These are phyloP conservation scores for Maccullochella peelii DNA, from an alignment of 2,113 vertebrate species.

Conservation along the genomic window DNA sequence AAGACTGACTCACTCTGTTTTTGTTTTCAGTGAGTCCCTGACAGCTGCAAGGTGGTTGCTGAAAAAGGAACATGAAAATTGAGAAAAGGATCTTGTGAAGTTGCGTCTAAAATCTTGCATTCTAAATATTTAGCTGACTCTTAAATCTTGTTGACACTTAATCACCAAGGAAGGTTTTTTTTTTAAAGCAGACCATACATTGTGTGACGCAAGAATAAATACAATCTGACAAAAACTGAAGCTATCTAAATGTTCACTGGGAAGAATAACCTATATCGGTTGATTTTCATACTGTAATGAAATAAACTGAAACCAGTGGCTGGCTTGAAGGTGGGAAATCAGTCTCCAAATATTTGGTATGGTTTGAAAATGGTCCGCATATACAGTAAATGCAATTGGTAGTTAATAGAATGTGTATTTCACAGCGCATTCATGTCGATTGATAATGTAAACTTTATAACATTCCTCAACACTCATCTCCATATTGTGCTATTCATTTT, in stretches of 20 bases:
- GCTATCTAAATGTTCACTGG: not conserved
- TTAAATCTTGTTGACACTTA: not conserved
- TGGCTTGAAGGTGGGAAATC: not conserved
- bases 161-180: not conserved
- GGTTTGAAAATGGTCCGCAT: not conserved
- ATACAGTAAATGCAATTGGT: not conserved
- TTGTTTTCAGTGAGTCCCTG: not conserved
- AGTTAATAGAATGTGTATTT: not conserved
- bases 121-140: not conserved
- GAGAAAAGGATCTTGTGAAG: slow-evolving; percentile 4
- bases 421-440: not conserved
- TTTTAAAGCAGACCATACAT: not conserved
- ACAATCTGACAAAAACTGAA: not conserved
- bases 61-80: not conserved
- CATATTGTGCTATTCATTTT: not conserved
- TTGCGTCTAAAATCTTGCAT: not conserved
- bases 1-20: not conserved
- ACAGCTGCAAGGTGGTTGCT: not conserved
- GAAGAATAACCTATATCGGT: not conserved
- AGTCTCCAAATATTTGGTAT: not conserved
- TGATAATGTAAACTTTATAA: not conserved
- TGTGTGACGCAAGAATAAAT: not conserved
- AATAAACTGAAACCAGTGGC: not conserved
- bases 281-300: not conserved
- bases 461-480: not conserved